Base-by-base conservation (phyloP, 2,888 invertebrate species). In the Xylota segnis region DNA sequence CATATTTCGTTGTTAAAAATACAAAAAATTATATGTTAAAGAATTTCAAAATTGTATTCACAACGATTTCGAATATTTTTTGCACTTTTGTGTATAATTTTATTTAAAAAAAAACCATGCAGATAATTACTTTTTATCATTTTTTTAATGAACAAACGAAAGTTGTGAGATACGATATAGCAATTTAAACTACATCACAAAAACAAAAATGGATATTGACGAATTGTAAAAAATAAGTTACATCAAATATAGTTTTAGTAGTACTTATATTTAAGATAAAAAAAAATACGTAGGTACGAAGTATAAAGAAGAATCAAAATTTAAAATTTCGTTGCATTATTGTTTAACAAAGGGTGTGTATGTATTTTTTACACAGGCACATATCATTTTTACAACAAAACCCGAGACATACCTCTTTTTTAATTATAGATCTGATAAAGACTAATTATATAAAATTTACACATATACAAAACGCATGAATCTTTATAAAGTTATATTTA, bases 121-220 rank as follows among this genome's bases (percentile, higher is more conserved):
- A 14, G 52, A 37, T 43, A 37, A 34, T 37, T 37, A 10, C 40
- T 16, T 5, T 40, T 50, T 43, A n/a, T n/a, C n/a, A n/a, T 56
- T 34, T 45, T 58, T 65, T 16, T 50, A 23, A 65, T 23, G 37
- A 66, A 40, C 40, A 43, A 75, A 68, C 29, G 4, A 61, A 66
- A 81, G 58, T 74, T 81, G 79, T 74, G 66, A 74, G n/a, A 52
- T 40, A 58, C 5, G 23, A 37, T 50, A 59, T 58, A 56, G 29
- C 59, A 81, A 75, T 75, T 68, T 18, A 52, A 52, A 75, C 50
- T 40, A 81, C 81, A 81, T 81, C 81, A 81, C 81, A 74, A 16
- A 23, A 58, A 56, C 32, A 37, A 56, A 37, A 40, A 6, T n/a
- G 0, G 18, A 16, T 23, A 61, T 27, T 59, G 43, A 52, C 45